Evolutionary conservation across 2,113 vertebrate genomes (phyloP), one percentile per base, ranked within the genome.

Genomic region (Perca flavescens): DNA sequence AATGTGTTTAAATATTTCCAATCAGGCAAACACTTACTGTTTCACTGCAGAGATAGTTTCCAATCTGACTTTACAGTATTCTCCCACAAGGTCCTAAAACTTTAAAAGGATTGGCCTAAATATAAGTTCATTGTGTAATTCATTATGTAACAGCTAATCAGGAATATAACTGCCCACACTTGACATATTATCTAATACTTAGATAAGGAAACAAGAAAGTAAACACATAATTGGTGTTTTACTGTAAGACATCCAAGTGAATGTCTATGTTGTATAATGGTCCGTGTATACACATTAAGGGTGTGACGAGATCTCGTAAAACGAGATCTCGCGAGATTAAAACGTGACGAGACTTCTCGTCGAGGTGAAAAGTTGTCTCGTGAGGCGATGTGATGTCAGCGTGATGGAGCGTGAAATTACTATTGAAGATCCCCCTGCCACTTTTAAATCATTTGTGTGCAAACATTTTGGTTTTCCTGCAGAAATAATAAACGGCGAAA

Each of bases 1-100:
- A 85, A 74, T 82, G 82, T 86, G 80, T 43, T 79, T 31, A 71
- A 79, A 77, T 80, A 57, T 74, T 73, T 83, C 47, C 46, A 50
- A n/a, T 72, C 25, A 65, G 52, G 34, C 62, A 72, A 80, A 83
- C 54, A 64, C 52, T 17, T 49, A 53, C 60, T 61, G 47, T n/a
- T 5, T 57, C 6, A 25, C 64, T 71, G 22, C 43, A 86, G 31
- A 67, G 31, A 50, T 19, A 16, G 61, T 77, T 63, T 78, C 17
- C n/a, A 74, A 25, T 46, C 16, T 76, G 40, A 63, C 8, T 76
- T 50, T 11, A 40, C 40, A 10, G 40, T 71, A 71, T 76, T 52
- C 28, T 53, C 52, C 25, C 56, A 36, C 25, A 57, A 46, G 50
- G n/a, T 13, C 14, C 2, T 22, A 19, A 63, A 13, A 68, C 22